Base-by-base conservation (phyloP, 2,888 invertebrate species). In the Plagiodera versicolora region DNA sequence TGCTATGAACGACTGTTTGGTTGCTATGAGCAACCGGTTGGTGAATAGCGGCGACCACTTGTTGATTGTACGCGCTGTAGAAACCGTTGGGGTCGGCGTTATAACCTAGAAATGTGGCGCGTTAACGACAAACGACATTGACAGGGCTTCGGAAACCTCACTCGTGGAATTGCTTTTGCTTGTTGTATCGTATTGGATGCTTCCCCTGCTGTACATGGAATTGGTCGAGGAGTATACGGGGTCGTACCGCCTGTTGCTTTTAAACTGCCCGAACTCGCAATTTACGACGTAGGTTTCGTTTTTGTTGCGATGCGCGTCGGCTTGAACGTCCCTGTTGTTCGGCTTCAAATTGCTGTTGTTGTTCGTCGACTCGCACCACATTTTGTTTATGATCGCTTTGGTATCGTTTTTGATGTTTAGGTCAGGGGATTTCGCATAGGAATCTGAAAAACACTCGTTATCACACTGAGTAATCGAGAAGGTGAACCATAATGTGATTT, bases 291-390 rank as follows among this genome's bases (percentile, higher is more conserved):
- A 70, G n/a, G 62, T 66, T 58, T 68, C 67, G 20, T 66, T 70
- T 46, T 58, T 61, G n/a, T 24, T 57, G 30, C 58, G 58, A 2
- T 18, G 49, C 35, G 45, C 48, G 10, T 58, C 63, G 11, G 49
- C 30, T 47, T 67, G 67, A 24, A 58, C 17, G 35, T 66, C 66
- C 61, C 64, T 69, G 32, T 72, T 73, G 46, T 62, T 69, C 35
- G 69, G 64, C 58, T 75, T 74, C 24, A 66, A 44, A 51, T 70
- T 72, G 5, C 68, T 69, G 54, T 72, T 73, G 51, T 56, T 57
- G 17, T 24, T 24, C 24, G 70, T 69, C 10, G 72, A 70, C 14
- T 84, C 84, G 55, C 81, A 80, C 84, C 84, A 84, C 51, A 84
- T 84, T 67, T 80, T 78, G 72, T 83, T 82, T 10, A 83, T 73